A percentile compares a stretch with the other conserved stretches of the same genome.
Evolutionary conservation across 1,140 invertebrate genomes (phyloP).

Genomic region (Potamilus streckersoni): DNA sequence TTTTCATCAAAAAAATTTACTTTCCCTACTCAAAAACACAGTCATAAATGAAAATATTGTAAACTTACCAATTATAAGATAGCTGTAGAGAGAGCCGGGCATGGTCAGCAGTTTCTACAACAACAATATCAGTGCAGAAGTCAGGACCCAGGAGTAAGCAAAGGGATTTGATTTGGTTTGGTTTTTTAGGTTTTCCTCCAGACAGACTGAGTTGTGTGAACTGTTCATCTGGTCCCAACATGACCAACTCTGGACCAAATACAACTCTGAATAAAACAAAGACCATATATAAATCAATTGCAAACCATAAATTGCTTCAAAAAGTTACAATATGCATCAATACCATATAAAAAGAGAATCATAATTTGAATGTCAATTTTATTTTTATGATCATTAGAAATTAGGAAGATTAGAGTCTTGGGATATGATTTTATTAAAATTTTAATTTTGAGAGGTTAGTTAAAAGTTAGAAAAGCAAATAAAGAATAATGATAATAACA

Average conservation of each 20-base stretch:
- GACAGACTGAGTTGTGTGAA: conserved; percentile 71
- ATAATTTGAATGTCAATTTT: no score
- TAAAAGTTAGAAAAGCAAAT: no score
- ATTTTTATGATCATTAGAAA: no score
- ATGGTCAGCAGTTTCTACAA: conserved; percentile 72
- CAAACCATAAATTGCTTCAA: no score
- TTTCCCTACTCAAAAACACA: no score
- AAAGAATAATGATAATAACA: no score
- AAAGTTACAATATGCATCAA: no score
- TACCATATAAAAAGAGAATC: no score
- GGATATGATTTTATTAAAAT: no score
- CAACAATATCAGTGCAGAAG: conserved; percentile 72
- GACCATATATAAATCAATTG: not conserved
- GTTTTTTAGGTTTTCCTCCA: conserved; percentile 71
- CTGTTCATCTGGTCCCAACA: conserved; percentile 73
- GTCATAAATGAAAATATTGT: not conserved
- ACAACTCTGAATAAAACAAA: conserved; percentile 64
- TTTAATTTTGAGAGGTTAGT: no score
- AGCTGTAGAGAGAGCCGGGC: conserved; percentile 70
- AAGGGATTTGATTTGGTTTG: conserved; percentile 69
- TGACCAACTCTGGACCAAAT: conserved; percentile 73
- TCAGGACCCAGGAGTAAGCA: conserved; percentile 72
- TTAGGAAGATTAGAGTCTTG: no score
- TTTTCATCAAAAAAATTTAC: no score
- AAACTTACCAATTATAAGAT: conserved; percentile 71